These are phyloP conservation scores for Hiodon tergisus DNA, from an alignment of 2,113 vertebrate species.

Conservation along the genomic window DNA sequence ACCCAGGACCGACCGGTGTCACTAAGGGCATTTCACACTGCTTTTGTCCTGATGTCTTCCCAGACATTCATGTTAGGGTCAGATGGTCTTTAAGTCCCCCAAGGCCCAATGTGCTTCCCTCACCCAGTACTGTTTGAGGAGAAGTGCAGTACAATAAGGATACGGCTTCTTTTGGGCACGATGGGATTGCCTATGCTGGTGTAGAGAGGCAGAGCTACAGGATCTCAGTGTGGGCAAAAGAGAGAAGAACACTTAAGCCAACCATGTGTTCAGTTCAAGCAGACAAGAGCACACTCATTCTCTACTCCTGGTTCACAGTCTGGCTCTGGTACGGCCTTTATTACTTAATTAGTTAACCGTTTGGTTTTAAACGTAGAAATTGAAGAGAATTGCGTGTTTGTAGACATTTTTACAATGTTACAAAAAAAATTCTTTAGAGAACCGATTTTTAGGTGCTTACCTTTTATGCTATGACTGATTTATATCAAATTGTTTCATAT, in stretches of 20 bases:
- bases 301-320: neutral
- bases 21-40: too few species aligned
- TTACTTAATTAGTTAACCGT: neutral
- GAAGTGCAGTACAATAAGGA: too few species aligned
- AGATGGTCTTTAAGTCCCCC: too few species aligned
- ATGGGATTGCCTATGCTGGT: too few species aligned
- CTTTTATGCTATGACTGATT: slow-evolving; percentile 23
- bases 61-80: too few species aligned
- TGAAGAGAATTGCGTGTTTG: slow-evolving; percentile 2
- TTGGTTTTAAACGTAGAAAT: neutral
- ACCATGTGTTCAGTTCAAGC: neutral
- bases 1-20: neutral
- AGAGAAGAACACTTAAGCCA: too few species aligned
- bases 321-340: neutral
- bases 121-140: too few species aligned
- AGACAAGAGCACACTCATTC: neutral
- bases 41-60: too few species aligned
- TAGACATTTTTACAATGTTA: slow-evolving; percentile 15
- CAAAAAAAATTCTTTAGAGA: neutral
- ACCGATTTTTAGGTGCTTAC: slow-evolving; percentile 20
- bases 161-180: too few species aligned
- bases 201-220: too few species aligned
- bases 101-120: too few species aligned
- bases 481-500: slow-evolving; percentile 20
- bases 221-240: too few species aligned